phyloP scores from a whole-genome alignment of 2,888 invertebrate genomes.

The Phania funesta region DNA sequence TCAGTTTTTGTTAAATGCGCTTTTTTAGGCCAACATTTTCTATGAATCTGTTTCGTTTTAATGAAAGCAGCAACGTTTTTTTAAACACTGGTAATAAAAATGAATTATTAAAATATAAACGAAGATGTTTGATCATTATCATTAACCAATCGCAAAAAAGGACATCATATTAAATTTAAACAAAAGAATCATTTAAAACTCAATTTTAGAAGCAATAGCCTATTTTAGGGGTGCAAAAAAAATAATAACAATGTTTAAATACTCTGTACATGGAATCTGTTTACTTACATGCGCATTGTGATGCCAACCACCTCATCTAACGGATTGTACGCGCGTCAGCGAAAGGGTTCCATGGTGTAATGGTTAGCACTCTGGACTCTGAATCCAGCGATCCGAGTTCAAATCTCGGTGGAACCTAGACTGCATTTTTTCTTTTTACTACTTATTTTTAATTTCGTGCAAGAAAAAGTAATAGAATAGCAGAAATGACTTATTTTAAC shows the following conservation, averaged over 20 bases:
- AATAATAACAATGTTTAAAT: background rate
- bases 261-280: constrained; percentile 7
- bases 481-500: too few relatives aligned
- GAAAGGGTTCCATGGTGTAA: constrained; percentile 77
- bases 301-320: rapidly evolving
- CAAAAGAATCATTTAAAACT: too few relatives aligned
- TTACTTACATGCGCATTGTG: constrained; percentile 58
- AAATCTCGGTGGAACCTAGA: constrained; percentile 77
- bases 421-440: background rate
- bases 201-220: constrained; percentile 3
- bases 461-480: too few relatives aligned
- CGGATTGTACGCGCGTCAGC: background rate
- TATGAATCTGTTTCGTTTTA: too few relatives aligned
- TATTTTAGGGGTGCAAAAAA: constrained; percentile 41
- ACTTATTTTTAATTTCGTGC: background rate
- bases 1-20: too few relatives aligned
- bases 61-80: too few relatives aligned
- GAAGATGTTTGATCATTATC: too few relatives aligned
- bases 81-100: too few relatives aligned
- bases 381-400: constrained; percentile 79
- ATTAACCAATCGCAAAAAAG: too few relatives aligned
- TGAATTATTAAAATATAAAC: too few relatives aligned
- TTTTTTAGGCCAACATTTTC: too few relatives aligned
- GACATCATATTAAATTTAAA: too few relatives aligned
- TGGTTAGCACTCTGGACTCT: constrained; percentile 79